Percentiles rank a stretch among this genome's conserved stretches.
Conservation (phyloP, 2,888 invertebrate species). For the Synergus itoensis region DNA sequence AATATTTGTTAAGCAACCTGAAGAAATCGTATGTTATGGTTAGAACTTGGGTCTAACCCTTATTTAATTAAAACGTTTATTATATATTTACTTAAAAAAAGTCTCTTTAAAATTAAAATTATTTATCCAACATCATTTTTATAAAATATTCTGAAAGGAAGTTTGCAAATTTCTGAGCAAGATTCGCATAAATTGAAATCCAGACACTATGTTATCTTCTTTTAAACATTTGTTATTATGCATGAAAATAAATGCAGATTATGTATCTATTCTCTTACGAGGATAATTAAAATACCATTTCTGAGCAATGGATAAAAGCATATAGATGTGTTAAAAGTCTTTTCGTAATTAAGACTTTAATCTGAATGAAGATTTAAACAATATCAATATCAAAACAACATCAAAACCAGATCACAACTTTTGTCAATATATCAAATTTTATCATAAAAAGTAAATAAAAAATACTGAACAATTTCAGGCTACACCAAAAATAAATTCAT, state of each 20-base stretch:
- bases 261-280: neutral
- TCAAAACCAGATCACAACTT: too few relatives aligned
- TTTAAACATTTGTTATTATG: neutral
- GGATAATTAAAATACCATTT: neutral
- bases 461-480: neutral
- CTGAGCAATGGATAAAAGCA: neutral
- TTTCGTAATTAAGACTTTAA: neutral
- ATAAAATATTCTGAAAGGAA: neutral
- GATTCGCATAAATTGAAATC: constrained; percentile 2
- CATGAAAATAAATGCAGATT: neutral
- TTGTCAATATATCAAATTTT: too few relatives aligned
- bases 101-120: too few relatives aligned
- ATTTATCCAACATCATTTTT: too few relatives aligned
- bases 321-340: neutral
- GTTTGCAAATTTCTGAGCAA: neutral
- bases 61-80: too few relatives aligned
- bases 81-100: too few relatives aligned
- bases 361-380: neutral
- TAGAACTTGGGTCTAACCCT: too few relatives aligned
- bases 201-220: neutral
- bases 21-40: too few relatives aligned
- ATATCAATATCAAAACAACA: too few relatives aligned
- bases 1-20: too few relatives aligned
- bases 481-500: neutral
- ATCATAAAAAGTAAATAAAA: too few relatives aligned